Conservation (phyloP, 2,888 invertebrate genomes). For the Homarus gammarus region DNA sequence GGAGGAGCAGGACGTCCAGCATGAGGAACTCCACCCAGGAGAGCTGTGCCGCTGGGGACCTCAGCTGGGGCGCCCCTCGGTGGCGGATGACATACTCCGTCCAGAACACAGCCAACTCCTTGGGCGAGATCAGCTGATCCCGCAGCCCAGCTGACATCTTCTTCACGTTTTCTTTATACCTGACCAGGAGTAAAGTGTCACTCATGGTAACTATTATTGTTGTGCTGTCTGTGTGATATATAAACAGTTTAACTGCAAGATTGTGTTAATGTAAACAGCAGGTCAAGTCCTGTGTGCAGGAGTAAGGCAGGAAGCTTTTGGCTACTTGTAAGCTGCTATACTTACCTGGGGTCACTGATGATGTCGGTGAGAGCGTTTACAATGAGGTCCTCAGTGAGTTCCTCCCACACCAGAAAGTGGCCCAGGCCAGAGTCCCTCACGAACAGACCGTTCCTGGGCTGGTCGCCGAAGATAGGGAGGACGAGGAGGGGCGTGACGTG, state of each 20-base stretch:
- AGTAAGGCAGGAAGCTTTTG: too few relatives aligned
- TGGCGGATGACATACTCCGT: conserved; percentile 63
- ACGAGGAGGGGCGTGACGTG: not conserved
- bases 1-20: not conserved
- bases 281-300: too few relatives aligned
- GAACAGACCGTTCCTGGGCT: conserved; percentile 47
- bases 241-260: too few relatives aligned
- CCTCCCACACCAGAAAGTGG: conserved; percentile 81
- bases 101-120: conserved; percentile 59
- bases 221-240: too few relatives aligned
- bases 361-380: conserved; percentile 42
- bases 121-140: conserved; percentile 46
- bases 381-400: conserved; percentile 83
- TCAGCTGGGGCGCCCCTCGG: conserved; percentile 27
- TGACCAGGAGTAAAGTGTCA: not conserved
- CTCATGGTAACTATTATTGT: not conserved
- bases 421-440: conserved; percentile 48
- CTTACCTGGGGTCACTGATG: conserved; percentile 34
- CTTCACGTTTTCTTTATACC: conserved; percentile 33
- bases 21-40: conserved; percentile 19
- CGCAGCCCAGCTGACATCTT: conserved; percentile 25
- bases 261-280: too few relatives aligned
- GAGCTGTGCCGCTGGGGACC: conserved; percentile 55
- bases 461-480: not conserved
- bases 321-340: too few relatives aligned